Percentiles rank a stretch among this genome's conserved stretches.
Evolutionary conservation across 2,113 vertebrate genomes (phyloP).

Genomic region (Chlamydotis undulata): DNA sequence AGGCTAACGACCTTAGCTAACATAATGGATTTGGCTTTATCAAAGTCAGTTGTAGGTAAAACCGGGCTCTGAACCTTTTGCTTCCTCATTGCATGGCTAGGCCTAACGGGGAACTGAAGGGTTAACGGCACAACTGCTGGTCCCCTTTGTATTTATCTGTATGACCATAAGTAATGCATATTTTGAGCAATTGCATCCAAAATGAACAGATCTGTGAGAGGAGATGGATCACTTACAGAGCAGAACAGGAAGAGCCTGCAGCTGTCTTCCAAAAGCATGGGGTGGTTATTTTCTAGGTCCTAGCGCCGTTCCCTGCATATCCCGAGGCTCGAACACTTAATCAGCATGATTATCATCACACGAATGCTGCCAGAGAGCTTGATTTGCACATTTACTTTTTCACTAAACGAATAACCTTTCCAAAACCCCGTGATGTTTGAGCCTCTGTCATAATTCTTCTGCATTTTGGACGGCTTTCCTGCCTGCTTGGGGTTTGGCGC

Average conservation of each 20-base stretch:
- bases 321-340: background rate
- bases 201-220: conserved; percentile 48
- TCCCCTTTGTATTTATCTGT: conserved; percentile 31
- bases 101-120: background rate
- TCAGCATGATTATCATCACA: conserved; percentile 35
- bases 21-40: background rate
- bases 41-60: background rate
- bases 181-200: conserved; percentile 50
- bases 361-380: background rate
- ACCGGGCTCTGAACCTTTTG: background rate
- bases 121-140: conserved; percentile 39
- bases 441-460: conserved; percentile 15
- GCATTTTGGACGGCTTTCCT: background rate
- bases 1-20: background rate
- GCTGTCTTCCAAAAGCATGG: conserved; percentile 52
- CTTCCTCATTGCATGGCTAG: background rate
- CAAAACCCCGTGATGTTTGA: background rate
- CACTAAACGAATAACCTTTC: background rate
- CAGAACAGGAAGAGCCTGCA: conserved; percentile 62
- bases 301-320: conserved; percentile 11
- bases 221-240: conserved; percentile 48
- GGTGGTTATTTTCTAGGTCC: conserved; percentile 48
- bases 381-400: background rate
- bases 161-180: conserved; percentile 44
- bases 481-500: conserved; percentile 2